Conservation (phyloP, 2,113 vertebrate genomes). For the Gymnocephalus cernua region DNA sequence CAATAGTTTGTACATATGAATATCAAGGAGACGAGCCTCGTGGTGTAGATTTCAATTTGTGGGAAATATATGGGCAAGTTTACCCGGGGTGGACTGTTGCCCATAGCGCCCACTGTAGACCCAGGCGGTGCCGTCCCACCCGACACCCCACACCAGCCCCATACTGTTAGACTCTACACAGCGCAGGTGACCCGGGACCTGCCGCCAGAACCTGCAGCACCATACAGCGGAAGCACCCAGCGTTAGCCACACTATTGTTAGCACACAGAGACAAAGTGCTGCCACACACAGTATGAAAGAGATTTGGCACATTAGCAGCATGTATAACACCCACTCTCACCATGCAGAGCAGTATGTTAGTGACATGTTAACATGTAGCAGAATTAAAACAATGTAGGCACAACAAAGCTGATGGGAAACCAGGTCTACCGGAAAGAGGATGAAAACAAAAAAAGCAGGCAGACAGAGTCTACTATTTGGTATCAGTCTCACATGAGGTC, state of each 20-base stretch:
- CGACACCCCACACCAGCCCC: constrained; percentile 95
- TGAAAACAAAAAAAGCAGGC: constrained; percentile 25
- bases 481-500: constrained; percentile 92
- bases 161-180: constrained; percentile 90
- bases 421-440: not conserved
- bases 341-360: constrained; percentile 26
- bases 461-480: constrained; percentile 1
- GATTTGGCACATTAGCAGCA: constrained; percentile 7
- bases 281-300: constrained; percentile 2
- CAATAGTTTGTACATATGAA: not conserved
- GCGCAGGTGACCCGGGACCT: constrained; percentile 94
- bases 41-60: not conserved
- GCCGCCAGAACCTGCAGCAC: constrained; percentile 94
- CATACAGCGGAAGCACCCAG: constrained; percentile 66
- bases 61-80: constrained; percentile 38
- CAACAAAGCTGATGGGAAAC: not conserved
- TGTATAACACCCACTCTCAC: not conserved
- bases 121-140: constrained; percentile 94
- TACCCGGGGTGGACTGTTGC: constrained; percentile 90
- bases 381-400: not conserved
- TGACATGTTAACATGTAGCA: not conserved
- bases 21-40: not conserved
- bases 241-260: constrained; percentile 40
- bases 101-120: constrained; percentile 89
- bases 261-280: constrained; percentile 14